phyloP scores from a whole-genome alignment of 2,797 vertebrate species.

The Molossus alvarezi region DNA sequence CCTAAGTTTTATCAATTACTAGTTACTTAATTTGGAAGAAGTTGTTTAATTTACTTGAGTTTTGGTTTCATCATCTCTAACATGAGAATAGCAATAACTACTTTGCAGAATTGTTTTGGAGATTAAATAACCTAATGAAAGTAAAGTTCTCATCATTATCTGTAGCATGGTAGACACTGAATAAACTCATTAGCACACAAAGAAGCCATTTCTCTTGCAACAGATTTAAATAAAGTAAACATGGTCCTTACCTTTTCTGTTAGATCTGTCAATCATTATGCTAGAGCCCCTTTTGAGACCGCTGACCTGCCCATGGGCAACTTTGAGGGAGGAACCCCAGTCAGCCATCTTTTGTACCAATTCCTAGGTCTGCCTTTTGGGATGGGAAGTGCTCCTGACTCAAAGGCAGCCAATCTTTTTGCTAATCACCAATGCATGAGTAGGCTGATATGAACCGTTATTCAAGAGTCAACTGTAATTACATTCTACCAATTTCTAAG shows the following conservation, averaged over 20 bases:
- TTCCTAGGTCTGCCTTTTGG: background rate
- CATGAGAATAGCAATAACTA: background rate
- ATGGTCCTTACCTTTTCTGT: background rate
- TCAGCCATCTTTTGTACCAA: background rate
- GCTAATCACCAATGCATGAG: background rate
- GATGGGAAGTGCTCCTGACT: background rate
- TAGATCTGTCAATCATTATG: background rate
- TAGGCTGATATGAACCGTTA: background rate
- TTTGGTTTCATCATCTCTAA: slow-evolving; percentile 30
- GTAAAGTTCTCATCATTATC: background rate
- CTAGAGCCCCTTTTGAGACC: background rate
- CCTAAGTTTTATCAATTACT: background rate
- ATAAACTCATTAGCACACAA: background rate
- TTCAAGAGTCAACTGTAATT: background rate
- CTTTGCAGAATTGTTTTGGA: background rate
- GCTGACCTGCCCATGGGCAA: background rate
- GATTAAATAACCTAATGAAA: background rate
- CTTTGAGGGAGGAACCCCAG: background rate
- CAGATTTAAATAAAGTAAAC: background rate
- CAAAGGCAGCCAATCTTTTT: background rate
- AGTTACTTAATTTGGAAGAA: background rate
- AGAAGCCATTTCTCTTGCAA: background rate
- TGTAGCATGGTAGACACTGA: background rate
- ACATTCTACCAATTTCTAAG: slow-evolving; percentile 62
- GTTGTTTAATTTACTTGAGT: background rate